phyloP scores from a whole-genome alignment of 2,797 vertebrate species.

The Pangasius djambal region DNA sequence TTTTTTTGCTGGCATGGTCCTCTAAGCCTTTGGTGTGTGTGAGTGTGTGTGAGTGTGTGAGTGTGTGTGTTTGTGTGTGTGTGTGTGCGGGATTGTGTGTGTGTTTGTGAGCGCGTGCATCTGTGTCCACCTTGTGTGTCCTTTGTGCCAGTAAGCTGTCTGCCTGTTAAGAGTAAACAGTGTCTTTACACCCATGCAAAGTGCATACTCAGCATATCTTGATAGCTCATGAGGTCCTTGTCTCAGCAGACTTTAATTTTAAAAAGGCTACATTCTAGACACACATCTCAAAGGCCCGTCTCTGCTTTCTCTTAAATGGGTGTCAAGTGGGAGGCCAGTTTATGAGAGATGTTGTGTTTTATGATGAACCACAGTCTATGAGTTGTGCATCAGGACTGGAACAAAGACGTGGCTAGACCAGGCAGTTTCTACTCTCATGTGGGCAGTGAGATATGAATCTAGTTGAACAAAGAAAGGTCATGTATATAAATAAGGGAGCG shows the following conservation, averaged over 20 bases:
- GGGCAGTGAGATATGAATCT: background rate
- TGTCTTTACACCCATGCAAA: conserved; percentile 69
- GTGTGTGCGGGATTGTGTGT: background rate
- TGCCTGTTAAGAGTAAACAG: conserved; percentile 64
- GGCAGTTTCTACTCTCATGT: background rate
- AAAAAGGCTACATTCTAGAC: conserved; percentile 36
- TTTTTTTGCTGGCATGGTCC: conserved; percentile 31
- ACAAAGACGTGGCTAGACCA: background rate
- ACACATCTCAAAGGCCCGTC: background rate
- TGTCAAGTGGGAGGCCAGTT: conserved; percentile 22
- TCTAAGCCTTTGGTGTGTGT: conserved; percentile 15
- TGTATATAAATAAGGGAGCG: background rate
- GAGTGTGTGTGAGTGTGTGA: background rate
- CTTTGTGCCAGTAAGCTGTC: conserved; percentile 67
- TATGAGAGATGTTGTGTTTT: conserved; percentile 11
- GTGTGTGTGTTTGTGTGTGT: conserved; percentile 3
- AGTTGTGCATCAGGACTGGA: background rate
- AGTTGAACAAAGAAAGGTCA: background rate
- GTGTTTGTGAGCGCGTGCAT: background rate
- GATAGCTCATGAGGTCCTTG: conserved; percentile 39
- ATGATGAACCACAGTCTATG: background rate
- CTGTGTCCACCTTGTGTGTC: background rate
- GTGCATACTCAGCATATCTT: conserved; percentile 61
- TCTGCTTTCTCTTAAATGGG: conserved; percentile 24
- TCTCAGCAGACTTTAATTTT: conserved; percentile 44